Evolutionary conservation across 2,113 vertebrate species (phyloP).

Genomic region (Lepus europaeus): DNA sequence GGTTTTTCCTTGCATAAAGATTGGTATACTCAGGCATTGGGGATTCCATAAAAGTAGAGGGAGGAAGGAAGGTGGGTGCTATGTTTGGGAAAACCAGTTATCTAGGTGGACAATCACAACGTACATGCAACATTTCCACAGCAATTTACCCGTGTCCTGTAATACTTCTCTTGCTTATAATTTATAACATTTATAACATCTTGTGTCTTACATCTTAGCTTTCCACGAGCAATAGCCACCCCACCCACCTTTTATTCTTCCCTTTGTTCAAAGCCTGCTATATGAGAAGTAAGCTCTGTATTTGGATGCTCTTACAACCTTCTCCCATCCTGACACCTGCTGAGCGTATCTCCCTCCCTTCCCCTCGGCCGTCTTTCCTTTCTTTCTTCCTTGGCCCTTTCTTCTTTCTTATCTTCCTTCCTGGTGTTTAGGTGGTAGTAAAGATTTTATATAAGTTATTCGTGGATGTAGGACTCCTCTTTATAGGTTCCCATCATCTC

Average conservation of each 20-base stretch:
- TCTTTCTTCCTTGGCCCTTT: neutral
- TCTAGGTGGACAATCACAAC: neutral
- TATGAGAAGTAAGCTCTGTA: neutral
- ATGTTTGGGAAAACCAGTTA: neutral
- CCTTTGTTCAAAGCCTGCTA: neutral
- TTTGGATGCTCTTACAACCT: neutral
- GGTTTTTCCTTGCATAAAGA: neutral
- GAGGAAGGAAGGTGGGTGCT: neutral
- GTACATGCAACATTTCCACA: neutral
- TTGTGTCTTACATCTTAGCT: neutral
- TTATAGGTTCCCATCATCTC: neutral
- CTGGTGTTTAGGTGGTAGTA: neutral
- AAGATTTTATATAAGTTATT: neutral
- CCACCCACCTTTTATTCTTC: neutral
- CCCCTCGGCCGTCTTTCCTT: neutral
- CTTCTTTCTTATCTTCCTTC: neutral
- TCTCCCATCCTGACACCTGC: neutral
- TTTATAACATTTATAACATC: neutral
- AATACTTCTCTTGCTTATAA: neutral
- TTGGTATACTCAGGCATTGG: neutral
- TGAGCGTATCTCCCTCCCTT: neutral
- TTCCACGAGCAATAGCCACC: neutral
- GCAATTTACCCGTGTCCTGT: neutral
- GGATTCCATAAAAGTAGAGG: neutral
- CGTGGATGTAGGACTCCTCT: neutral